A percentile compares a stretch with the other conserved stretches of the same genome.
Conservation (phyloP, 2,888 invertebrate species). For the Eristalis pertinax region DNA sequence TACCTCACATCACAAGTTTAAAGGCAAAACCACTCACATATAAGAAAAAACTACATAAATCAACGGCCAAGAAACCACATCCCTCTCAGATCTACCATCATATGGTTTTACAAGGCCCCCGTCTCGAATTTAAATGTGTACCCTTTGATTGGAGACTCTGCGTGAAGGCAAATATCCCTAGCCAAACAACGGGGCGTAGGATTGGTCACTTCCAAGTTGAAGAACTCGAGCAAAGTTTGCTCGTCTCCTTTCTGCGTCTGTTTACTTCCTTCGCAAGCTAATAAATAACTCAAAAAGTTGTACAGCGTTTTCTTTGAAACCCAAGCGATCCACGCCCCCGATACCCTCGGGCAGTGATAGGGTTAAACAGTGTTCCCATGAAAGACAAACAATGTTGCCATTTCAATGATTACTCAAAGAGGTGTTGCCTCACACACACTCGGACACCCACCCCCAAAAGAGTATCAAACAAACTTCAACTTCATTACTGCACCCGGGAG, state of each 20-base stretch:
- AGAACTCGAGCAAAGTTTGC: neutral
- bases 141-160: neutral
- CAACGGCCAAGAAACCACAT: neutral
- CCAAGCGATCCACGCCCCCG: neutral
- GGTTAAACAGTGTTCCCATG: neutral
- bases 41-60: neutral
- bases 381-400: neutral
- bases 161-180: neutral
- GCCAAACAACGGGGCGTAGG: neutral
- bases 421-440: neutral
- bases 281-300: neutral
- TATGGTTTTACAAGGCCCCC: neutral
- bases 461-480: conserved; percentile 10
- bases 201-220: neutral
- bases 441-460: no score
- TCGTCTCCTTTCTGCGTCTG: neutral
- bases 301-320: neutral
- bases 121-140: neutral
- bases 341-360: neutral
- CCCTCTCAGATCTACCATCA: neutral
- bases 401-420: neutral
- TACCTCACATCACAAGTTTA: no score
- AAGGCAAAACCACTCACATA: no score
- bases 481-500: conserved; percentile 10
- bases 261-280: neutral